These are phyloP conservation scores for Gnatocerus cornutus DNA, from an alignment of 2,888 invertebrate genomes.

Conservation along the genomic window DNA sequence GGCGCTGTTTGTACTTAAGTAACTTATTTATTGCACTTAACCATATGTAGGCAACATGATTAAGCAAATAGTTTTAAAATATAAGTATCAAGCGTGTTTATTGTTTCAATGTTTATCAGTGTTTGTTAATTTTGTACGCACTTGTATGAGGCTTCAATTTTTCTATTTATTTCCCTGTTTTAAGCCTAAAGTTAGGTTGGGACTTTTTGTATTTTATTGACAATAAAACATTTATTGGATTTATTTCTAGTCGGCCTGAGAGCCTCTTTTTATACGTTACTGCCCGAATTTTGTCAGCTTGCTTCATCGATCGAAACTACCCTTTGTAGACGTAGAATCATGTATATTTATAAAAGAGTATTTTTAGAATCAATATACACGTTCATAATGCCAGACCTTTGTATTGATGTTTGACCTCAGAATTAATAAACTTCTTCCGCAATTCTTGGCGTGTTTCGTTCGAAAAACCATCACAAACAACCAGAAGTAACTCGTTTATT, in stretches of 20 bases:
- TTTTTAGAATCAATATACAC: slow-evolving; percentile 48
- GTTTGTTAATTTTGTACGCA: slow-evolving; percentile 34
- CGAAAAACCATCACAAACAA: too few species aligned
- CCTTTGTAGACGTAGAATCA: slow-evolving; percentile 31
- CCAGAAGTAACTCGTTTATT: slow-evolving; percentile 15
- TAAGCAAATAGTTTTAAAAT: slow-evolving; percentile 30
- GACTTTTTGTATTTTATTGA: slow-evolving; percentile 37
- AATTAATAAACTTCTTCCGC: slow-evolving; percentile 7
- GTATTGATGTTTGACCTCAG: slow-evolving; percentile 18
- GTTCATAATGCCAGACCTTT: slow-evolving; percentile 29
- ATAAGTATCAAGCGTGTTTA: slow-evolving; percentile 32
- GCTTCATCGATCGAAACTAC: slow-evolving; percentile 12
- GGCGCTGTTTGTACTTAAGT: slow-evolving; percentile 29
- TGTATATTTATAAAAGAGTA: slow-evolving; percentile 41
- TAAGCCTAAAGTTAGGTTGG: slow-evolving; percentile 12
- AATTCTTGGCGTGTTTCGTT: background rate
- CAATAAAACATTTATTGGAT: slow-evolving; percentile 26
- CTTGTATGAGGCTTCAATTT: slow-evolving; percentile 29
- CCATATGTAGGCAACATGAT: slow-evolving; percentile 37
- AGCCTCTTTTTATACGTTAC: slow-evolving; percentile 12
- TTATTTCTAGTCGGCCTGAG: slow-evolving; percentile 30
- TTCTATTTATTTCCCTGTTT: slow-evolving; percentile 30
- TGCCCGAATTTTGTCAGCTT: slow-evolving; percentile 13
- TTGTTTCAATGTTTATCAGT: slow-evolving; percentile 34
- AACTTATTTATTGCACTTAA: slow-evolving; percentile 44